Evolutionary conservation across 2,113 vertebrate species (phyloP), one percentile per base, ranked within the genome.

Genomic region (Tiliqua scincoides): DNA sequence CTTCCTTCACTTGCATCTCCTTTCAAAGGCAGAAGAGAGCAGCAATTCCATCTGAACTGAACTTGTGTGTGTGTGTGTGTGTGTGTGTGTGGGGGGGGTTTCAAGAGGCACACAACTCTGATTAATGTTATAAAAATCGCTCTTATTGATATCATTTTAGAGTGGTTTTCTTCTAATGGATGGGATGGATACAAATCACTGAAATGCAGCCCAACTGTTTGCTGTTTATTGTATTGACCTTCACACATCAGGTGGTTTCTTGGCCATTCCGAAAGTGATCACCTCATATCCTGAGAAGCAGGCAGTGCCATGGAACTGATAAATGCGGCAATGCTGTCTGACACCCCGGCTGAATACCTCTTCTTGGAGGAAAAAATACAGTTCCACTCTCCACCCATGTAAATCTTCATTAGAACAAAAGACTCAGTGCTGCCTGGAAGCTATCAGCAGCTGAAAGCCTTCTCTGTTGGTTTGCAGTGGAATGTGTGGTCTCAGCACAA

Each of bases 391-490:
- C 65, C 84, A 8, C 21, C 43, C 11, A 32, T 80, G 48, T 37
- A 88, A 73, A 79, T 71, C 35, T 77, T 35, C 14, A 27, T n/a
- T 77, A 35, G 59, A 72, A 65, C 70, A 57, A 63, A 8, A 2
- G n/a, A 1, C 2, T 10, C 20, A 32, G 78, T 62, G 1, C 62
- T 18, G 37, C 1, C 14, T 32, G 62, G 9, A 1, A 76, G 25
- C n/a, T 78, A 30, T 9, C 30, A 43, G 18, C 0, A 4, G 17
- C 20, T 86, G 61, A 1, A 0, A 62, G n/a, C 40, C 43, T 8
- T 25, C 40, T 1, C 11, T 20, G 37, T 10, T 1, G 2, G 1
- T 37, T 63, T 1, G 0, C 0, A 0, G 10, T n/a, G n/a, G 37
- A 37, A 65, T 43, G 85, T 57, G 0, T 18, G 65, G 2, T 1